Evolutionary conservation across 1,140 invertebrate species (phyloP).

Genomic region (Orchestia grillus): DNA sequence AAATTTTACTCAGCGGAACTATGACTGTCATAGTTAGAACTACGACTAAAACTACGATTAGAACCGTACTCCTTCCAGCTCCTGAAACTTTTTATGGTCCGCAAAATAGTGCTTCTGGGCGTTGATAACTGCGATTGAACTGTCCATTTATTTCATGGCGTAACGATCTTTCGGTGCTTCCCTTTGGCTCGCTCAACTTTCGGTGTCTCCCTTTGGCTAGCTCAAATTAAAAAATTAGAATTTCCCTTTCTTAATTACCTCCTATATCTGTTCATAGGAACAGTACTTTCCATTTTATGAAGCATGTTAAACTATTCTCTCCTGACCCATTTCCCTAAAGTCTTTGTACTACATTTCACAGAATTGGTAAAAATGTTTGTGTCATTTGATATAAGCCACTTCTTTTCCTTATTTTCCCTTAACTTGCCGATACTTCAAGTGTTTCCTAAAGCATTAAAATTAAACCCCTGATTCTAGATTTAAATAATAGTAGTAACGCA

Average conservation of each 20-base stretch:
- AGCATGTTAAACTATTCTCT: neutral
- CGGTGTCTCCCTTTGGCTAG: neutral
- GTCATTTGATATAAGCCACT: neutral
- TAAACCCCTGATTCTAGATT: neutral
- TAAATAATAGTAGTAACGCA: constrained; percentile 17
- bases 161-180: neutral
- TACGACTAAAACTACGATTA: neutral
- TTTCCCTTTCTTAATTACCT: too few species aligned
- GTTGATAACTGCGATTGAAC: neutral
- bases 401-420: neutral
- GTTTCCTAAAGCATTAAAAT: neutral
- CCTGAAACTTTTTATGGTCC: neutral
- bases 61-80: neutral
- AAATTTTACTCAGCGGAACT: neutral
- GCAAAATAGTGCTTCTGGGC: neutral
- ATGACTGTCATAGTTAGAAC: neutral
- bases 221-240: too few species aligned
- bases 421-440: neutral
- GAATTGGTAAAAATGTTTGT: neutral
- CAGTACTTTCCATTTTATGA: too few species aligned
- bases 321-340: neutral
- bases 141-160: neutral
- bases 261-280: too few species aligned
- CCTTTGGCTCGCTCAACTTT: neutral
- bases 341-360: neutral